Evolutionary conservation across 2,797 vertebrate species (phyloP).

Genomic region (Sphaeramia orbicularis): DNA sequence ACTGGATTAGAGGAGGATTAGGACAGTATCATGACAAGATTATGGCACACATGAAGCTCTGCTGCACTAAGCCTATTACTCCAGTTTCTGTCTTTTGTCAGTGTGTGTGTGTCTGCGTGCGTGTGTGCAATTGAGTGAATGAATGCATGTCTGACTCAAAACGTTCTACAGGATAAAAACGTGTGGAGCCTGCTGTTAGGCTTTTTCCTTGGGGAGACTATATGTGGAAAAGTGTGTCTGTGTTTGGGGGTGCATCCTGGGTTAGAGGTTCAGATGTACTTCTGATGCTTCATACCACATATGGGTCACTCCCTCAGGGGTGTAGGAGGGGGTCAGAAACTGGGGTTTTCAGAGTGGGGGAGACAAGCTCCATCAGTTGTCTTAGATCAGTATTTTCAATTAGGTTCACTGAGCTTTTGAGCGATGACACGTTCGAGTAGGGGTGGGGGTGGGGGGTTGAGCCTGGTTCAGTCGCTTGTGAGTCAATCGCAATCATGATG

Average conservation of each 20-base stretch:
- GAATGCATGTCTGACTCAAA: constrained; percentile 45
- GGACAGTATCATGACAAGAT: constrained; percentile 82
- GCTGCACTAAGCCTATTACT: constrained; percentile 74
- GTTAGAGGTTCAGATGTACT: constrained; percentile 73
- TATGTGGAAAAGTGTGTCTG: constrained; percentile 18
- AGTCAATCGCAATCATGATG: constrained; percentile 48
- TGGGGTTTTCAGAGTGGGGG: constrained; percentile 22
- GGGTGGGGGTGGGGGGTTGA: constrained; percentile 4
- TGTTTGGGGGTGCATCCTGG: constrained; percentile 7
- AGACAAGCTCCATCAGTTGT: constrained; percentile 20
- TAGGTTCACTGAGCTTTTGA: constrained; percentile 57
- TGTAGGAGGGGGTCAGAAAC: constrained; percentile 44
- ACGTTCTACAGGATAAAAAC: constrained; percentile 70
- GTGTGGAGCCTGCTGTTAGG: constrained; percentile 58
- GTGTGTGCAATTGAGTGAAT: constrained; percentile 47
- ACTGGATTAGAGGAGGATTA: constrained; percentile 80
- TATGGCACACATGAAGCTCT: constrained; percentile 75
- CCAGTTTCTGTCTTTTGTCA: constrained; percentile 53
- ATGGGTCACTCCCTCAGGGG: constrained; percentile 74
- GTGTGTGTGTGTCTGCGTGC: constrained; percentile 6
- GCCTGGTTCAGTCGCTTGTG: constrained; percentile 23
- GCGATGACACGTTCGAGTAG: constrained; percentile 15
- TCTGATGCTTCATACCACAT: constrained; percentile 72
- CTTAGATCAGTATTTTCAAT: constrained; percentile 50
- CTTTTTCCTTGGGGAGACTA: constrained; percentile 45